Conservation (phyloP, 1,140 invertebrate genomes). For the Drosophila elegans region DNA sequence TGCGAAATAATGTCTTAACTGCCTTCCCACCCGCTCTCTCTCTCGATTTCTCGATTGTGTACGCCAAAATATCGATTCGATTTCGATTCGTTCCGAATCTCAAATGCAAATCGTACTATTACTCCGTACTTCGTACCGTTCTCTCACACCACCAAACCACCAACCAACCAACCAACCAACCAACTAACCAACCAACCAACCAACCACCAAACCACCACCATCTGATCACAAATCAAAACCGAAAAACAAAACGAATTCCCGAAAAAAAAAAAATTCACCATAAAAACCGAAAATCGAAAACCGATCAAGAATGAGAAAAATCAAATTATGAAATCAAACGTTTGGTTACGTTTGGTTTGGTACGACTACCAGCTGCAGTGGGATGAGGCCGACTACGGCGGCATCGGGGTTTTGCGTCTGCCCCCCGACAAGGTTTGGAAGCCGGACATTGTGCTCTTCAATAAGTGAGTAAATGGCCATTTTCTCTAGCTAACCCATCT, state of each 20-base stretch:
- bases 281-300: slow-evolving; percentile 52
- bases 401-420: slow-evolving; percentile 96
- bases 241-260: slow-evolving; percentile 46
- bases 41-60: slow-evolving; percentile 55
- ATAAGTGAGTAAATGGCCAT: slow-evolving; percentile 93
- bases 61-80: slow-evolving; percentile 51
- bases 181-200: slow-evolving; percentile 41
- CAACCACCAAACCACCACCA: slow-evolving; percentile 60
- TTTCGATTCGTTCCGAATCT: slow-evolving; percentile 66
- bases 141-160: slow-evolving; percentile 46
- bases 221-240: slow-evolving; percentile 56
- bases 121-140: slow-evolving; percentile 44
- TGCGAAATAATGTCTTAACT: slow-evolving; percentile 77
- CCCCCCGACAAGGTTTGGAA: slow-evolving; percentile 99
- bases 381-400: slow-evolving; percentile 99
- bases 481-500: slow-evolving; percentile 34
- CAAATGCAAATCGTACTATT: slow-evolving; percentile 40
- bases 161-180: slow-evolving; percentile 32
- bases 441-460: slow-evolving; percentile 99
- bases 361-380: slow-evolving; percentile 98
- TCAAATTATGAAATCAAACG: slow-evolving; percentile 99
- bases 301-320: slow-evolving; percentile 97
- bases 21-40: slow-evolving; percentile 77
- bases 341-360: slow-evolving; percentile 99
- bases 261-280: slow-evolving; percentile 19